Base-by-base conservation (phyloP, 35 echinoderm and acorn worm genomes). In the Diadema setosum region DNA sequence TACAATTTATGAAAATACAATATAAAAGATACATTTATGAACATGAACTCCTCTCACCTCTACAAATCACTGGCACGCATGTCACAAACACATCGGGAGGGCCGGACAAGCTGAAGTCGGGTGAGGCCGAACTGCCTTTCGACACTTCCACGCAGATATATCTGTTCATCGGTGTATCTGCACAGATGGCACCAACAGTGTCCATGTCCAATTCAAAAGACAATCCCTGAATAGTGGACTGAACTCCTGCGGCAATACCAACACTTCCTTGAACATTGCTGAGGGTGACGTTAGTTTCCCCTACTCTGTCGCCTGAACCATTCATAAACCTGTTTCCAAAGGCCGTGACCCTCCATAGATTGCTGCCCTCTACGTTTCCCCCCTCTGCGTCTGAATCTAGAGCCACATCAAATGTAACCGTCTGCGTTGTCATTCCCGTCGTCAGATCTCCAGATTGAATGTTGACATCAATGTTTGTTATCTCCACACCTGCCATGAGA, bases 91-190 rank as follows among this genome's bases (percentile, higher is more conserved):
- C 59, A 70, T 67, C 39, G n/a, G 91, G 85, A 17, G 82, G 76
- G 11, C 91, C 91, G 23, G 76, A 88, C 1, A 93, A 45, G 5
- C 42, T 82, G 76, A 93, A 93, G 43, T 87, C 35, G 30, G 57
- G 57, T 20, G 17, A 5, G 30, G 57, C 57, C 30, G 30, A 4
- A 27, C 8, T 60, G 9, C 17, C 30, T 27, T 60, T 60, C 7
- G 57, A 60, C 17, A 60, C 57, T n/a, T 60, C 57, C 9, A 60
- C 17, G 17, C 57, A 60, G 16, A 60, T 8, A n/a, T n/a, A n/a
- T n/a, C n/a, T n/a, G n/a, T n/a, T n/a, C n/a, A 60, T 24, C 1
- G 57, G 6, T 20, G 21, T 24, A 27, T 60, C 57, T 24, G 21
- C 57, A 60, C 57, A 60, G 4, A 27, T 60, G 11, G 57, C 57